These are phyloP conservation scores for Pelodytes ibericus DNA, from an alignment of 2,797 vertebrate genomes.

Conservation along the genomic window DNA sequence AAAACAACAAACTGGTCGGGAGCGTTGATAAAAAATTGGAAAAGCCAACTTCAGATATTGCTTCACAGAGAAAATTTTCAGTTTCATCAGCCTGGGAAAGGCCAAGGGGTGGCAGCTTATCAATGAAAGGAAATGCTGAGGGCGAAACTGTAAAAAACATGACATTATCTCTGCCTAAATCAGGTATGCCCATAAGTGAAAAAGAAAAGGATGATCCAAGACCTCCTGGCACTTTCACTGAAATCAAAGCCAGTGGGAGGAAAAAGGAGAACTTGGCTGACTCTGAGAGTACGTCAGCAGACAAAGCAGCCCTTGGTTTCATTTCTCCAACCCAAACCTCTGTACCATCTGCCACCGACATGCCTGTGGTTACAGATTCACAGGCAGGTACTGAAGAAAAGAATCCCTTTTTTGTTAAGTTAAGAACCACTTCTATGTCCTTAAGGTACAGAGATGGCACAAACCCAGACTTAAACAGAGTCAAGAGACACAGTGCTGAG, in stretches of 20 bases:
- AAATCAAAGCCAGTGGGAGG: conserved; percentile 48
- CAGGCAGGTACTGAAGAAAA: conserved; percentile 66
- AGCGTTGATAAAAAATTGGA: conserved; percentile 58
- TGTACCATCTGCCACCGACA: conserved; percentile 11
- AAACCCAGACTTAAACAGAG: conserved; percentile 62
- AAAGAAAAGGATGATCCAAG: conserved; percentile 64
- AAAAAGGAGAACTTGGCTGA: conserved; percentile 54
- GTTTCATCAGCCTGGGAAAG: conserved; percentile 74
- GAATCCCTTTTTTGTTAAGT: conserved; percentile 83
- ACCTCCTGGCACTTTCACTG: conserved; percentile 33
- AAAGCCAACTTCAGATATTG: conserved; percentile 57
- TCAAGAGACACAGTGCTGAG: conserved; percentile 75
- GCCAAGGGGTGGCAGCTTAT: conserved; percentile 73
- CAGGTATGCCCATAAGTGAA: conserved; percentile 61
- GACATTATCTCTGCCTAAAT: conserved; percentile 59
- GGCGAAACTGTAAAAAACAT: conserved; percentile 46
- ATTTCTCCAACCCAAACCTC: neutral
- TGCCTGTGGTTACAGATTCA: conserved; percentile 49
- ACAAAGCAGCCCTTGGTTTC: conserved; percentile 25
- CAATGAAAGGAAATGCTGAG: conserved; percentile 66
- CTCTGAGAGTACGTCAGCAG: conserved; percentile 54
- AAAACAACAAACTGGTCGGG: conserved; percentile 43
- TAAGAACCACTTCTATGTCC: conserved; percentile 85
- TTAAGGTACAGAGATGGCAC: conserved; percentile 70
- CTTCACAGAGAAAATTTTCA: conserved; percentile 70